Evolutionary conservation across 2,797 vertebrate species (phyloP).

Genomic region (Eulemur mongoz): DNA sequence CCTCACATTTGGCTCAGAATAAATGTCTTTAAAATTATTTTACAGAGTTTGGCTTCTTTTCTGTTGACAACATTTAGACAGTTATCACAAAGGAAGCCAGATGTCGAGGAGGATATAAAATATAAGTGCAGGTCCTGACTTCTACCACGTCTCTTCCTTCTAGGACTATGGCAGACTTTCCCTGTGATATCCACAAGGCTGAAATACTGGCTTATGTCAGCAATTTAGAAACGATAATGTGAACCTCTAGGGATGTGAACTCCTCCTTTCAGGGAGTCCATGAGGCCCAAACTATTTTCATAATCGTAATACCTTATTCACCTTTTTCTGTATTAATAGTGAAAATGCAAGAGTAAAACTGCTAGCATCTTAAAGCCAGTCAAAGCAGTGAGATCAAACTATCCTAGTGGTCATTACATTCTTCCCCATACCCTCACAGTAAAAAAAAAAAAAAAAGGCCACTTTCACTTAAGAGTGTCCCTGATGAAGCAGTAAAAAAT

Average conservation of each 20-base stretch:
- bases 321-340: background rate
- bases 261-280: background rate
- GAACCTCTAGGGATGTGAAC: too few species aligned
- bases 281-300: background rate
- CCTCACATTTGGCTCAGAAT: too few species aligned
- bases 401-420: accelerated
- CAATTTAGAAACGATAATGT: accelerated
- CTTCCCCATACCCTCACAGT: accelerated
- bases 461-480: background rate
- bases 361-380: accelerated
- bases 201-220: accelerated
- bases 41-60: too few species aligned
- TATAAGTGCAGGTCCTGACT: accelerated
- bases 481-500: background rate
- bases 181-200: background rate
- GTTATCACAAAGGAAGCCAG: accelerated
- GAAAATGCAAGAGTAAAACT: accelerated
- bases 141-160: accelerated
- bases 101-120: accelerated
- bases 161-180: background rate
- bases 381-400: background rate
- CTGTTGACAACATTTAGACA: too few species aligned
- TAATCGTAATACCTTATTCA: background rate
- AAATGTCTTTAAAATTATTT: too few species aligned
- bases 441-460: background rate